Evolutionary conservation across 2,113 vertebrate genomes (phyloP), one percentile per base, ranked within the genome.

Genomic region (Azemiops feae): DNA sequence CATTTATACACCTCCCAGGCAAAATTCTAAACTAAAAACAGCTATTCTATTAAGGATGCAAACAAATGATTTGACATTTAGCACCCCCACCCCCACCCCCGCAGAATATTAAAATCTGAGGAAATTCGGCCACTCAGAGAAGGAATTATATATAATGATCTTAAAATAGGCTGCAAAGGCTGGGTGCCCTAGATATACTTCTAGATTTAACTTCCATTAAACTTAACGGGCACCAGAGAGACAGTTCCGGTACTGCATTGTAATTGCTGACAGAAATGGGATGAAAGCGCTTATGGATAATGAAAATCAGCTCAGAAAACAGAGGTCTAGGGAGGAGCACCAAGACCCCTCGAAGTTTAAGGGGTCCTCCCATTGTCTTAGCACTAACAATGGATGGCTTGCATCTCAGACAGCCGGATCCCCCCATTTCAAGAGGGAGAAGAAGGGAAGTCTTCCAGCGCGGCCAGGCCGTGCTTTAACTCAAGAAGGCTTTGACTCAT

Each of bases 91-190:
- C 16, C 53, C 64, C 64, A 69, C 14, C 30, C 88, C 89, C 69
- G 0, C 2, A 0, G 0, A 69, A 1, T 0, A 27, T 53, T 55
- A 53, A 89, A 54, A 85, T 50, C 8, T 43, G 87, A 50, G 9
- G 8, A 20, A 8, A 81, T 88, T 34, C 39, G 30, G 6, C 7
- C 22, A 22, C 30, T 85, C n/a, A 43, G 60, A 58, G 27, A 85
- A 58, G 6, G 39, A 64, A 12, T 69, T n/a, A 43, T 89, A 53
- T 34, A 52, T 69, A 39, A 91, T 50, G 18, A 47, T 10, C 18
- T 81, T 20, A 81, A 81, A 39, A 81, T 39, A 81, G 34, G 34
- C 34, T 81, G 69, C 69, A 39, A 81, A 81, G 69, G 34, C 34
- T 81, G 34, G 34, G 16, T 86, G 23, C 58, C 39, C 60, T 89